phyloP scores from a whole-genome alignment of 1,140 invertebrate genomes.

The Drosophila sulfurigaster region DNA sequence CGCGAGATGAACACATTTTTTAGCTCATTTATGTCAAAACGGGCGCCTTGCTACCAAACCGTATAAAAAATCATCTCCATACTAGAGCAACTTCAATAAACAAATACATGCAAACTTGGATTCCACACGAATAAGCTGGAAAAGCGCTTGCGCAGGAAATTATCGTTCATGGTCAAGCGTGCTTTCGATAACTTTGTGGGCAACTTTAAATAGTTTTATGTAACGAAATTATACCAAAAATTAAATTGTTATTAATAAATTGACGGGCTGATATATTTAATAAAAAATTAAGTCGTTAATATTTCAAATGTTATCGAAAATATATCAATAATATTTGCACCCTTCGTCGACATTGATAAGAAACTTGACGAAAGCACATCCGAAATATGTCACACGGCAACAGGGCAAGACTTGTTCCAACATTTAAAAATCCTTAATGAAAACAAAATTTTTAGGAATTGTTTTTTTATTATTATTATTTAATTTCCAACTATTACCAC shows the following conservation, averaged over 20 bases:
- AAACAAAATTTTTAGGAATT: no score
- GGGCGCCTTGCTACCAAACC: constrained; percentile 58
- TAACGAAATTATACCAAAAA: background rate
- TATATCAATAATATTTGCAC: background rate
- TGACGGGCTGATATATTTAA: no score
- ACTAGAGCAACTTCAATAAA: constrained; percentile 66
- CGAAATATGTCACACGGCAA: no score
- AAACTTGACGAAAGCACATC: no score
- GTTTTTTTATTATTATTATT: background rate
- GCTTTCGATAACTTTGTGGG: constrained; percentile 47
- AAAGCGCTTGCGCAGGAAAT: constrained; percentile 56
- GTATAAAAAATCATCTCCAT: constrained; percentile 62
- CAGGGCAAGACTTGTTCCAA: no score
- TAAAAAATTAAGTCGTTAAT: no score
- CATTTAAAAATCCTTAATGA: no score
- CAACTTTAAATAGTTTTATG: background rate
- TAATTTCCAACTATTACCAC: constrained; percentile 85
- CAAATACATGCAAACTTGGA: constrained; percentile 74
- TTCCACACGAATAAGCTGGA: constrained; percentile 26
- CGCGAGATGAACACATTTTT: constrained; percentile 26
- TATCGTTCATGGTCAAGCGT: constrained; percentile 22
- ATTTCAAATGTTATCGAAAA: background rate
- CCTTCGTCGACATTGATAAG: no score
- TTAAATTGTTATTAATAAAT: background rate
- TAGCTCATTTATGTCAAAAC: constrained; percentile 56